phyloP scores from a whole-genome alignment of 2,888 invertebrate species.

The Amaurobius ferox region DNA sequence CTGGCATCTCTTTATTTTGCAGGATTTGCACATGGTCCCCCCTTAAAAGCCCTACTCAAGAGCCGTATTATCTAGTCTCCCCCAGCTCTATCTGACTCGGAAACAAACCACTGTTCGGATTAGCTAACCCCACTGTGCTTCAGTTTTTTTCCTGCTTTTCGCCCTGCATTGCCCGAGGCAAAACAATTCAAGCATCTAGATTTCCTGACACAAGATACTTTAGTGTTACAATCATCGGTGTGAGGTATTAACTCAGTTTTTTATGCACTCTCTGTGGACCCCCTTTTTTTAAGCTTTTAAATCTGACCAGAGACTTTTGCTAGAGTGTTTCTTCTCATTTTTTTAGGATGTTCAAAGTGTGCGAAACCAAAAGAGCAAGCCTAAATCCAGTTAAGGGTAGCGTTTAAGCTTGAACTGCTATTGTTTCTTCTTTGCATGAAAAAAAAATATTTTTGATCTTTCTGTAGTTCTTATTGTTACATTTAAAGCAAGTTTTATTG shows the following conservation, averaged over 20 bases:
- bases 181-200: constrained; percentile 19
- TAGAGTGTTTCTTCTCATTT: background rate
- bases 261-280: constrained; percentile 8
- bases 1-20: no score
- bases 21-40: background rate
- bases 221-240: constrained; percentile 12
- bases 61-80: background rate
- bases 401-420: background rate
- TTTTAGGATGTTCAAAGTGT: background rate
- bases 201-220: constrained; percentile 15
- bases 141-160: constrained; percentile 10
- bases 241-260: constrained; percentile 24
- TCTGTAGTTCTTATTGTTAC: no score
- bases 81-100: background rate
- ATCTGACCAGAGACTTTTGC: constrained; percentile 6
- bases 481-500: no score
- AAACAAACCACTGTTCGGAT: constrained; percentile 31
- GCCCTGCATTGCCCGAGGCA: constrained; percentile 13
- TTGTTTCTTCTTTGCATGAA: background rate
- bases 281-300: constrained; percentile 11
- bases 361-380: background rate
- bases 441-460: no score
- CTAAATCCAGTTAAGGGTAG: background rate
- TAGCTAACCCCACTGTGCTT: constrained; percentile 7
- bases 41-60: background rate